Conservation (phyloP, 1,140 invertebrate genomes). For the Branchinecta lynchi region DNA sequence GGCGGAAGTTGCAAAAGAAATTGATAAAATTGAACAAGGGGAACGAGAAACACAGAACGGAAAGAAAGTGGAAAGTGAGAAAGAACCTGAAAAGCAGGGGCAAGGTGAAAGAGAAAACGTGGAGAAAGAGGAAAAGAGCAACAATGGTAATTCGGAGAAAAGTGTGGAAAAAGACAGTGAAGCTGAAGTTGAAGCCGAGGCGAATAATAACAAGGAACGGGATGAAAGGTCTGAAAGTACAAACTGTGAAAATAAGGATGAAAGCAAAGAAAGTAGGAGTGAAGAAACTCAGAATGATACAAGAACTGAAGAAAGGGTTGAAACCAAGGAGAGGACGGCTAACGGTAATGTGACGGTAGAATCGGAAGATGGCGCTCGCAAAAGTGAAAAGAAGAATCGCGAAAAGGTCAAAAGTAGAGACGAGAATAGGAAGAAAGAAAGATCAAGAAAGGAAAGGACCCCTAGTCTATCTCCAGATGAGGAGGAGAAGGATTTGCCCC, state of each 20-base stretch:
- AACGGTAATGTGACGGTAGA: too few relatives aligned
- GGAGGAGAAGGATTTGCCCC: not conserved
- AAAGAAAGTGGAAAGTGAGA: not conserved
- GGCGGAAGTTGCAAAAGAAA: not conserved
- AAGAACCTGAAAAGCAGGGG: not conserved
- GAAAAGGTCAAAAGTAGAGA: not conserved
- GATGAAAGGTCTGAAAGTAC: not conserved
- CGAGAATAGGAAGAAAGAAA: too few relatives aligned
- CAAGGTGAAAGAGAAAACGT: not conserved
- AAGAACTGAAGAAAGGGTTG: not conserved
- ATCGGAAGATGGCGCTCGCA: not conserved
- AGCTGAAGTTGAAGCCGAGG: not conserved
- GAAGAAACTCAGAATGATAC: not conserved
- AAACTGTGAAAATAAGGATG: not conserved
- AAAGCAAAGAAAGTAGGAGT: not conserved
- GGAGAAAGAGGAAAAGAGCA: not conserved
- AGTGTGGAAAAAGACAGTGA: not conserved
- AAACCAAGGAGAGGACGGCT: not conserved
- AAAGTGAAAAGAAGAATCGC: not conserved
- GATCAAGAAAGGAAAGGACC: not conserved
- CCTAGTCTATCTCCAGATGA: slow-evolving; percentile 3
- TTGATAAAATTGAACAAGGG: not conserved
- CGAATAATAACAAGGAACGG: not conserved
- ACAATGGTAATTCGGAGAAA: not conserved
- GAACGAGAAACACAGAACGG: not conserved